Percentiles rank a stretch among this genome's conserved stretches.
Conservation (phyloP, 2,888 invertebrate species). For the Acronicta psi region DNA sequence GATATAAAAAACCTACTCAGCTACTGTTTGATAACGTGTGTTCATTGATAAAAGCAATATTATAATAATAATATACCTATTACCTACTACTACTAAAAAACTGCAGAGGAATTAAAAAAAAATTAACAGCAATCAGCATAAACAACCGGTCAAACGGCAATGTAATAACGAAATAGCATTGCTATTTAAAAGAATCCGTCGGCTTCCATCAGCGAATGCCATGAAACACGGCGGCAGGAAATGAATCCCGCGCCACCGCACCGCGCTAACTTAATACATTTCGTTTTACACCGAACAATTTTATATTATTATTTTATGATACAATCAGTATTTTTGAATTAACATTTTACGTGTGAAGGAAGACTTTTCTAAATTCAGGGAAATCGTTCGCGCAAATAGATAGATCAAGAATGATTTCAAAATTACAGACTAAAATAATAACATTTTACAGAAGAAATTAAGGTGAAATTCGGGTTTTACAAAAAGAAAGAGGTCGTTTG, state of each 20-base stretch:
- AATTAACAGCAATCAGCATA: conserved; percentile 19
- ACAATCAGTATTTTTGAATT: conserved; percentile 3
- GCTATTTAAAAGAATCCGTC: conserved; percentile 38
- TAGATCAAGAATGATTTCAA: too few relatives aligned
- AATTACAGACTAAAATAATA: too few relatives aligned
- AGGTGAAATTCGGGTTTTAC: too few relatives aligned
- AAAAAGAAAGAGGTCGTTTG: too few relatives aligned
- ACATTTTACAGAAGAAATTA: too few relatives aligned
- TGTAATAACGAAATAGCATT: conserved; percentile 41
- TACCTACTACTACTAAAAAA: too few relatives aligned
- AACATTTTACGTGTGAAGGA: too few relatives aligned
- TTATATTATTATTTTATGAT: conserved; percentile 25
- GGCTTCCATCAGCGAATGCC: conserved; percentile 37
- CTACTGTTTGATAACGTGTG: too few relatives aligned
- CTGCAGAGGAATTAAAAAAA: neutral
- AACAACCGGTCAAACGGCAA: conserved; percentile 25
- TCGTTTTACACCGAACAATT: conserved; percentile 22
- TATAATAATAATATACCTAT: too few relatives aligned
- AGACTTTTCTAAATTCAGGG: too few relatives aligned
- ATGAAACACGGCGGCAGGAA: conserved; percentile 58
- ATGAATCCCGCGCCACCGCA: conserved; percentile 52
- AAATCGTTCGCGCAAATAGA: too few relatives aligned
- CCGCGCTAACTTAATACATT: conserved; percentile 35
- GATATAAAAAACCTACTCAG: neutral
- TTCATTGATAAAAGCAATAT: too few relatives aligned